Conservation (phyloP, 1,140 invertebrate species). For the Pachypeltis micranthus region DNA sequence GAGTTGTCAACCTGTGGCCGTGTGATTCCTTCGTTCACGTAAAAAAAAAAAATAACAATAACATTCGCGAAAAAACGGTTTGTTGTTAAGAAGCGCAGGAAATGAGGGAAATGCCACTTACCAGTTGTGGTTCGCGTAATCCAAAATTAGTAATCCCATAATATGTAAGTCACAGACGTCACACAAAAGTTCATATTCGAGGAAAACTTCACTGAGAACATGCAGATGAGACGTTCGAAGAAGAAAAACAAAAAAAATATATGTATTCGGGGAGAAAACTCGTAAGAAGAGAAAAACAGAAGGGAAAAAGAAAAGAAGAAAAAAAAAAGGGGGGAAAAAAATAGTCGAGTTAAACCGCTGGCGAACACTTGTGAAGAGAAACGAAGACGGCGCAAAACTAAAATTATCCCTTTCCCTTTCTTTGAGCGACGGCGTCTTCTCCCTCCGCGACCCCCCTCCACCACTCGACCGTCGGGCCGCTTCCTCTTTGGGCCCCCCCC, state of each 20-base stretch:
- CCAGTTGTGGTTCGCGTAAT: slow-evolving; percentile 16
- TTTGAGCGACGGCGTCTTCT: slow-evolving; percentile 7
- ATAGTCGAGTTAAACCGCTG: neutral
- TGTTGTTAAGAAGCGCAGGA: neutral
- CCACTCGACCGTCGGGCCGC: neutral
- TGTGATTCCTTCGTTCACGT: no score
- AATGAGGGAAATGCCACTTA: slow-evolving; percentile 3
- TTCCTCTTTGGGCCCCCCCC: neutral
- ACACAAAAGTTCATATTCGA: slow-evolving; percentile 5
- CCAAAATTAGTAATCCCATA: slow-evolving; percentile 20
- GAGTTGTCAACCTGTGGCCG: no score
- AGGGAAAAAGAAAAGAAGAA: no score
- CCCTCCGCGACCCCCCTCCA: neutral
- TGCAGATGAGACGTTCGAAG: neutral
- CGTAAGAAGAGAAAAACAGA: no score
- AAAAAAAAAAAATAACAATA: no score
- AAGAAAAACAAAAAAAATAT: no score
- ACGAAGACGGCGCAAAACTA: slow-evolving; percentile 15
- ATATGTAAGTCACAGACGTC: neutral
- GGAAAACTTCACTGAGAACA: neutral
- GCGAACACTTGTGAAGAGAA: slow-evolving; percentile 4
- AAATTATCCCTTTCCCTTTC: slow-evolving; percentile 21
- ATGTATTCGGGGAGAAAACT: no score
- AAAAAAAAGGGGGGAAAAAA: neutral
- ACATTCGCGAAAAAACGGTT: no score